These are phyloP conservation scores for Pipistrellus nathusii DNA, from an alignment of 2,797 vertebrate species.

Conservation along the genomic window DNA sequence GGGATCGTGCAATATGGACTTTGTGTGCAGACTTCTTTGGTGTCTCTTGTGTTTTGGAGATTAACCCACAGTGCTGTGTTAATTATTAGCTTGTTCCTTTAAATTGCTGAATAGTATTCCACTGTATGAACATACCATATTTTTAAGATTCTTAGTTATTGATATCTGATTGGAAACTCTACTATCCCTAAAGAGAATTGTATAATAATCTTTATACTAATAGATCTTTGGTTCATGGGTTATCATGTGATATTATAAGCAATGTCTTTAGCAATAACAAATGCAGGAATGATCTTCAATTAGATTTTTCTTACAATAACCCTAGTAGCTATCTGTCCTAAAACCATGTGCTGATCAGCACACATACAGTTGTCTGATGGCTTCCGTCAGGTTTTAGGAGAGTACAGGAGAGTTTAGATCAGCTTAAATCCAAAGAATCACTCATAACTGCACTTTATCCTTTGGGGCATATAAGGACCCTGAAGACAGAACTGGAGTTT, in stretches of 20 bases:
- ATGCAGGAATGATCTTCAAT: background rate
- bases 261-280: slow-evolving; percentile 12
- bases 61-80: background rate
- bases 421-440: background rate
- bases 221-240: background rate
- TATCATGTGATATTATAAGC: background rate
- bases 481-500: background rate
- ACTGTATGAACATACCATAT: background rate
- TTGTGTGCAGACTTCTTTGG: background rate
- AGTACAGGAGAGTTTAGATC: background rate
- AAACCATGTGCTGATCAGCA: background rate
- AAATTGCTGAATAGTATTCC: background rate
- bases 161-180: background rate
- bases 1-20: background rate
- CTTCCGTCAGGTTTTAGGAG: background rate
- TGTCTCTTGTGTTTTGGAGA: background rate
- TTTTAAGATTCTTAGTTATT: background rate
- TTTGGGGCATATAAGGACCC: background rate
- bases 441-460: background rate
- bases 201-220: background rate
- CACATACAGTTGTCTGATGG: background rate
- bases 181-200: background rate
- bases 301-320: background rate
- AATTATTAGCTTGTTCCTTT: background rate
- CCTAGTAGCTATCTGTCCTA: background rate